A percentile compares a stretch with the other conserved stretches of the same genome.
These are phyloP conservation scores for Sipha maydis DNA, from an alignment of 2,888 invertebrate genomes.

Conservation along the genomic window DNA sequence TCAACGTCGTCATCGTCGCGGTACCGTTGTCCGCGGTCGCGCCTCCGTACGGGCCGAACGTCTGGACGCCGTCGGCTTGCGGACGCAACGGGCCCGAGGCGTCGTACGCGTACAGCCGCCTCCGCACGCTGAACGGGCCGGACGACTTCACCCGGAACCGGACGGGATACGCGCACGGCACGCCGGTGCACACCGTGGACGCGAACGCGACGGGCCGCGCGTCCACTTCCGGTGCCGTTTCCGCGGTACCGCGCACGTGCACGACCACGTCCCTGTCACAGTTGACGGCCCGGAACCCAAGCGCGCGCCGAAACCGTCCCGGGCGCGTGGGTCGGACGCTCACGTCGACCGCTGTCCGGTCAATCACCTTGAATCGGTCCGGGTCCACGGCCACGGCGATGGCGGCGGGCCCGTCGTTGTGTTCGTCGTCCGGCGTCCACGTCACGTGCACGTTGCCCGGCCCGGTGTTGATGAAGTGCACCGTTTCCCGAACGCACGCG, in stretches of 20 bases:
- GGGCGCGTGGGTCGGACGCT: not conserved
- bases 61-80: not conserved
- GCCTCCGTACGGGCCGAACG: conserved; percentile 2
- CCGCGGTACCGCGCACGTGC: conserved; percentile 30
- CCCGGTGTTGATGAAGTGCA: not conserved
- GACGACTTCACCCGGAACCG: not conserved
- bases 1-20: not conserved
- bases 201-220: not conserved
- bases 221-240: not conserved
- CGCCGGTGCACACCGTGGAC: not conserved
- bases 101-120: not conserved
- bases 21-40: not conserved
- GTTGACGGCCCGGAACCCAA: not conserved
- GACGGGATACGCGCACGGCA: not conserved
- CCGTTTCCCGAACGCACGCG: not conserved
- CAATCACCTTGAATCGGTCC: not conserved
- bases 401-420: not conserved
- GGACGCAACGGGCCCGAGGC: not conserved
- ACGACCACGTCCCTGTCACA: not conserved
- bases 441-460: not conserved
- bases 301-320: not conserved
- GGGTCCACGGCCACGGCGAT: not conserved
- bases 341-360: not conserved
- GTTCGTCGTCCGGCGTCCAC: not conserved
- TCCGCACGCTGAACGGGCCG: not conserved